These are phyloP conservation scores for Cheirogaleus medius DNA, from an alignment of 2,113 vertebrate genomes.

Conservation along the genomic window DNA sequence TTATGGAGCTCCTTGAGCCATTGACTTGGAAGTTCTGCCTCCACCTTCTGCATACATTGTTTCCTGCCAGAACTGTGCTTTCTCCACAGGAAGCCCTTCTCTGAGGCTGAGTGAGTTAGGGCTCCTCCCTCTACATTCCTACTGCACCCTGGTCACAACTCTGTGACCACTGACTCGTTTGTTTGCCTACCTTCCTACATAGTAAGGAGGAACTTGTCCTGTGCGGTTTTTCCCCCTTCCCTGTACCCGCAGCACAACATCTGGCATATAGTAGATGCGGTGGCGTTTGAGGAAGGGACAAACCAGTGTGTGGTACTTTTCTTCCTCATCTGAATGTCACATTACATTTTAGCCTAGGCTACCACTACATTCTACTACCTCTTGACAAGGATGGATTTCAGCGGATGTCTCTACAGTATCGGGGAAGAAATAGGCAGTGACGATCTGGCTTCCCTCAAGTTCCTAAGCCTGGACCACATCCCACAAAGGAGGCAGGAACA, in stretches of 20 bases:
- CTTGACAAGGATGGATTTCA: conserved; percentile 54
- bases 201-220: not conserved
- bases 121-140: not conserved
- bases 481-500: conserved; percentile 73
- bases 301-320: not conserved
- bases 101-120: not conserved
- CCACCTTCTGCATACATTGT: not conserved
- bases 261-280: not conserved
- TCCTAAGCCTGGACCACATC: conserved; percentile 80
- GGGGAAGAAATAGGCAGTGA: conserved; percentile 72
- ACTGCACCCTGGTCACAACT: not conserved
- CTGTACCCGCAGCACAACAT: not conserved
- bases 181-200: not conserved
- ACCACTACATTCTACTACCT: not conserved
- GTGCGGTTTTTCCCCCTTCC: not conserved
- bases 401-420: conserved; percentile 65
- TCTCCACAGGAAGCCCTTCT: not conserved
- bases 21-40: not conserved
- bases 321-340: conserved; percentile 10
- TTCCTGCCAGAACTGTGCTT: not conserved
- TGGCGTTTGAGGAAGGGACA: not conserved
- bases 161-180: not conserved
- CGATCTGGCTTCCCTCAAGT: conserved; percentile 80
- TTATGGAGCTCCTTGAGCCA: not conserved
- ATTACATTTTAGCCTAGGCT: conserved; percentile 49